Evolutionary conservation across 1,140 invertebrate species (phyloP), one percentile per base, ranked within the genome.

Genomic region (Drosophila willistoni): DNA sequence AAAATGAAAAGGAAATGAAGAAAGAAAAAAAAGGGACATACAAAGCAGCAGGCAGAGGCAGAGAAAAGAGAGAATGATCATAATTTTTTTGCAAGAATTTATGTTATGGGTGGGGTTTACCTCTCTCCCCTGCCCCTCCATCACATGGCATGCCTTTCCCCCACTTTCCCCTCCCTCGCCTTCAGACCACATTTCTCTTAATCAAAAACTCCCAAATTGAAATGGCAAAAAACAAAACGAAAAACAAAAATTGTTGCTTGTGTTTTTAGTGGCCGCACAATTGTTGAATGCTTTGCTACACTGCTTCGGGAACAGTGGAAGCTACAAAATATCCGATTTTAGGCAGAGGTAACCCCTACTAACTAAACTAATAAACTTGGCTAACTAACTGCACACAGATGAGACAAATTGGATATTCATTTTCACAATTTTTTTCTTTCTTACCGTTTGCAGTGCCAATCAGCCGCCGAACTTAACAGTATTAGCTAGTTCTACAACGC

Each of bases 401-500:
- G 7, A 36, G 29, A 0, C 7, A 6, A 29, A 29, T 29, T 29
- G 1, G 29, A 29, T 29, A 29, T 29, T 29, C 29, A 29, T 29
- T 7, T 29, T 29, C 25, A 7, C 7, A 0, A 29, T 7, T 29
- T 25, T 25, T 25, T 0, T 57, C 1, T 39, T 10, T 13, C 4
- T 14, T 22, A 29, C 1, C 33, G 12, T 10, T 60, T 7, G 17
- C n/a, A 91, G 90, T 61, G 79, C 82, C 66, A 90, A 91, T 76
- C 90, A 89, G 72, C 90, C 87, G 68, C 75, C 79, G 70, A 91
- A 90, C 90, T 63, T 91, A 90, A 79, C 90, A 91, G 90, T 91
- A 91, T 91, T 91, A 91, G 73, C 79, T 64, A 78, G 68, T 66
- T 73, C 81, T 64, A 56, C 79, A 68, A 70, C 44, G 44, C 5